Percentiles rank a stretch among this genome's conserved stretches.
These are phyloP conservation scores for Andinoacara biseriatus DNA, from an alignment of 2,113 vertebrate genomes.

Conservation along the genomic window DNA sequence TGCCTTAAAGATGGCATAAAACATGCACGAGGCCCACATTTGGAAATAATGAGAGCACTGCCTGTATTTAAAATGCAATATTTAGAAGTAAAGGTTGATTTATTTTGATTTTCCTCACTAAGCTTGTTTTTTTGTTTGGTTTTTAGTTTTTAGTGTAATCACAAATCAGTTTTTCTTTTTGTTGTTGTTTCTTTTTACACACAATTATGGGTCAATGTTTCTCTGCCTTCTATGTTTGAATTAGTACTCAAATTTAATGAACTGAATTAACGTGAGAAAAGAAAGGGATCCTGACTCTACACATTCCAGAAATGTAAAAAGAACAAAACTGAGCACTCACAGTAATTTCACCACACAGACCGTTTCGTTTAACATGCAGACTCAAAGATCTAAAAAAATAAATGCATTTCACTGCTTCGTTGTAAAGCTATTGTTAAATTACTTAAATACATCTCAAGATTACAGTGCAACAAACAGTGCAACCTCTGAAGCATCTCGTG, in stretches of 20 bases:
- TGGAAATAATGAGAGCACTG: slow-evolving; percentile 73
- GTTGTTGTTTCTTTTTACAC: background rate
- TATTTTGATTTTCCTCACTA: slow-evolving; percentile 34
- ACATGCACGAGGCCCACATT: slow-evolving; percentile 74
- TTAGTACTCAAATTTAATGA: too few species aligned
- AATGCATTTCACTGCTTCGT: background rate
- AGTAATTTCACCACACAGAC: background rate
- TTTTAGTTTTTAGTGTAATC: background rate
- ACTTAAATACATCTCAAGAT: background rate
- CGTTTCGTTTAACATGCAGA: background rate
- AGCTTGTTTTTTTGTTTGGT: background rate
- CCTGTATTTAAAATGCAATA: slow-evolving; percentile 69
- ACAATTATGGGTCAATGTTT: slow-evolving; percentile 11
- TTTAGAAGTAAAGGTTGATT: slow-evolving; percentile 67
- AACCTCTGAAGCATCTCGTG: background rate
- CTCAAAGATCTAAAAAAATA: background rate
- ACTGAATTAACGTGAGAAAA: too few species aligned
- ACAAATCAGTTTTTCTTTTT: slow-evolving; percentile 32
- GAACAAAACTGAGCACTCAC: background rate
- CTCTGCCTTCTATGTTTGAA: background rate
- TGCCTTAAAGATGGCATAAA: slow-evolving; percentile 76
- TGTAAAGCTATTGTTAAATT: background rate
- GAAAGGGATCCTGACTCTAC: background rate
- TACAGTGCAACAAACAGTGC: background rate
- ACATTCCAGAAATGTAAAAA: background rate